A percentile compares a stretch with the other conserved stretches of the same genome.
These are phyloP conservation scores for Periparus ater DNA, from an alignment of 2,797 vertebrate species.

Conservation along the genomic window DNA sequence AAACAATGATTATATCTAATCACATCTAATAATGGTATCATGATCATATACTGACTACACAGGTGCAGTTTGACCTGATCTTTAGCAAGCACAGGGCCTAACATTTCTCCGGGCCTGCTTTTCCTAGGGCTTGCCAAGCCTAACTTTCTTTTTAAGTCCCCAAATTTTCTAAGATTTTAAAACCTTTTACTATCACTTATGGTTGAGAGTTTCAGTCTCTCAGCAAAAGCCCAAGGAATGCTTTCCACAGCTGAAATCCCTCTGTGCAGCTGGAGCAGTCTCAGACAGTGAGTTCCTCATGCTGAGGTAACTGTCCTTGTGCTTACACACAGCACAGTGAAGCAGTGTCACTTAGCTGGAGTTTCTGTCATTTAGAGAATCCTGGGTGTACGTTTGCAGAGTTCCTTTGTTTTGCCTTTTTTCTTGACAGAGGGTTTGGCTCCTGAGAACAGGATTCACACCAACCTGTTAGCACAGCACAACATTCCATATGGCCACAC, in stretches of 20 bases:
- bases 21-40: no score
- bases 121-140: no score
- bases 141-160: no score
- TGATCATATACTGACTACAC: no score
- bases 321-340: neutral
- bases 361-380: neutral
- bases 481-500: neutral
- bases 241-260: neutral
- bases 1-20: no score
- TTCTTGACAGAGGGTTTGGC: neutral
- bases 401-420: neutral
- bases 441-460: neutral
- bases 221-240: neutral
- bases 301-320: neutral
- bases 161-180: no score
- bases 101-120: no score
- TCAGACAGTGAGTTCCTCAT: neutral
- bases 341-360: neutral
- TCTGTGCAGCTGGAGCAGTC: neutral
- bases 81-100: no score
- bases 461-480: neutral
- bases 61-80: no score
- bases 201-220: neutral
- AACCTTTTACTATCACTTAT: neutral
- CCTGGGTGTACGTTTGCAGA: neutral